Conservation (phyloP, 2,888 invertebrate species). For the Protodeltote pygarga region DNA sequence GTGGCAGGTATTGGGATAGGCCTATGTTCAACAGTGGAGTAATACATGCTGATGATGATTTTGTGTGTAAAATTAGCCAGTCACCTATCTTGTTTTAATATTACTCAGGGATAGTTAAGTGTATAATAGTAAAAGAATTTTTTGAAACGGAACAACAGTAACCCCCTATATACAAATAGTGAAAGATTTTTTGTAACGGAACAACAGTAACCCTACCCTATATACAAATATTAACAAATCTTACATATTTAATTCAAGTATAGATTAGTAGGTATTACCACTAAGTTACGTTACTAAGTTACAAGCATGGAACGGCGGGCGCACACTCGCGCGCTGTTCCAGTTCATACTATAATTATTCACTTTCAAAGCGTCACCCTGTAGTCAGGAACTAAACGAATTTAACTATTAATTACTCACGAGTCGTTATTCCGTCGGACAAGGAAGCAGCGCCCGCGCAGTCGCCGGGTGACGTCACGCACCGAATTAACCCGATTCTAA, state of each 20-base stretch:
- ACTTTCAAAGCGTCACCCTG: slow-evolving; percentile 44
- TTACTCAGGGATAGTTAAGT: too few species aligned
- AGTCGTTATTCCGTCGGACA: slow-evolving; percentile 64
- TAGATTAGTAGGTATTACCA: too few species aligned
- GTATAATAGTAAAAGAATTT: too few species aligned
- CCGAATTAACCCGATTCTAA: slow-evolving; percentile 82
- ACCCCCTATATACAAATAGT: too few species aligned
- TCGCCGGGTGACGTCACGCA: slow-evolving; percentile 75
- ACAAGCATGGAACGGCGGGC: slow-evolving; percentile 3
- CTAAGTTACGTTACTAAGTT: slow-evolving; percentile 11
- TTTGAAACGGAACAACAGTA: too few species aligned
- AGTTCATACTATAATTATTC: slow-evolving; percentile 38
- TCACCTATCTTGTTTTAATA: too few species aligned
- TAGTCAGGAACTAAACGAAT: slow-evolving; percentile 56
- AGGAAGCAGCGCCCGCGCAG: slow-evolving; percentile 63
- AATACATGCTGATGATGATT: too few species aligned
- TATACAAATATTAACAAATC: slow-evolving; percentile 11
- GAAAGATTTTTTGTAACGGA: too few species aligned
- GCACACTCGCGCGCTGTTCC: slow-evolving; percentile 11
- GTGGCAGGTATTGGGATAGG: too few species aligned
- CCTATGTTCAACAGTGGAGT: too few species aligned
- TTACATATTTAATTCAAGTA: slow-evolving; percentile 25
- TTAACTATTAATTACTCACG: slow-evolving; percentile 60
- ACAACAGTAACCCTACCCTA: too few species aligned
- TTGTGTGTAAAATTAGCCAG: too few species aligned